Base-by-base conservation (phyloP, 2,888 invertebrate genomes). In the Phragmatobia fuliginosa region DNA sequence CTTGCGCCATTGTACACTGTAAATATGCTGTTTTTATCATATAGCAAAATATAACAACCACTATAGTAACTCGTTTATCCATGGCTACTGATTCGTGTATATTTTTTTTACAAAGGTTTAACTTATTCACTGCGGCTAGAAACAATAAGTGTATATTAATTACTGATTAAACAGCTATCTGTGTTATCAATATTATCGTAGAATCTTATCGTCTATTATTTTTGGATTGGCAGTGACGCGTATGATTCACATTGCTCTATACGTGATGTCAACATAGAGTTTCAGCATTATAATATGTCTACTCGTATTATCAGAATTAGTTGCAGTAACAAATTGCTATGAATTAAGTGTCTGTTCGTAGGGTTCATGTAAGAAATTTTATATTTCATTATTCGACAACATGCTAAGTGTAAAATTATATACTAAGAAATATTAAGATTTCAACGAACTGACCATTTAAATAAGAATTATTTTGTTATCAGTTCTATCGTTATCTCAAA, bases 401-500 rank as follows among this genome's bases (percentile, higher is more conserved):
- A 49, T 49, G 36, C 61, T 1, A 56, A 41, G 33, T 66, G 56
- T 18, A 62, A 28, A 61, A 36, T 41, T 41, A 31, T 52, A 66
- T 25, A 33, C 38, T 38, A 32, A 59, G 31, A 68, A 67, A 59
- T 18, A 11, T 25, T 70, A 75, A 70, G 68, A 70, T 56, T 31
- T 68, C 56, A 77, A 10, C 21, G 62, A 78, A 82, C 77, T 78
- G 74, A 76, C 73, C 76, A 79, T 83, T 81, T 78, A 83, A 84
- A 85, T 85, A 86, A 83, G 82, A 87, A 79, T 80, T 83, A 65
- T 76, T 73, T 80, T 83, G 89, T 94, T 94, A 94, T 95, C 94
- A 93, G 89, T 84, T 83, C 83, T 94, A 94, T 94, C 94, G 92
- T 92, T 94, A 94, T 94, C 94, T 94, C 87, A 88, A 90, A 90